Conservation (phyloP, 2,888 invertebrate species). For the Napeogenes inachia region DNA sequence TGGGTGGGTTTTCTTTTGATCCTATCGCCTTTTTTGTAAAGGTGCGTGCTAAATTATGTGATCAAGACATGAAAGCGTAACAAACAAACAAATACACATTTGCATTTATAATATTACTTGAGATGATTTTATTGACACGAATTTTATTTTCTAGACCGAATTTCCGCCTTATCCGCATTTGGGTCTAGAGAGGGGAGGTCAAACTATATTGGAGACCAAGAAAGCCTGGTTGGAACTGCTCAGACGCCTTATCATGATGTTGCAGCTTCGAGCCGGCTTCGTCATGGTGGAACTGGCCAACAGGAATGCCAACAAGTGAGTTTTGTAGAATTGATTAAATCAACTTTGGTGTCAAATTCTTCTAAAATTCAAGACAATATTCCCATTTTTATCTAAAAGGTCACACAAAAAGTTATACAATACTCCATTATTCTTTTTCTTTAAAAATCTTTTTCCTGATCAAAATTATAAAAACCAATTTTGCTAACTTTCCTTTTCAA, state of each 20-base stretch:
- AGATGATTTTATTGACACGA: neutral
- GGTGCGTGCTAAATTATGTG: no score
- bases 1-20: no score
- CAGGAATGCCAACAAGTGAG: slow-evolving; percentile 59
- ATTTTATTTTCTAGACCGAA: slow-evolving; percentile 26
- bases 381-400: no score
- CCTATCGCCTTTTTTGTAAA: no score
- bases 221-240: slow-evolving; percentile 47
- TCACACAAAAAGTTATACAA: neutral
- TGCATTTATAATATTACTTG: neutral
- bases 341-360: slow-evolving; percentile 4
- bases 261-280: slow-evolving; percentile 43
- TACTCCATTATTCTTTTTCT: no score
- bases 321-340: slow-evolving; percentile 15
- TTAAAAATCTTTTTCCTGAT: no score
- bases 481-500: no score
- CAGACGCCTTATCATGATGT: slow-evolving; percentile 41
- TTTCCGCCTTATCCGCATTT: slow-evolving; percentile 42
- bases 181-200: slow-evolving; percentile 55
- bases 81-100: neutral
- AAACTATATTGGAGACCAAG: slow-evolving; percentile 47
- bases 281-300: slow-evolving; percentile 41
- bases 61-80: no score
- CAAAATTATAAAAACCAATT: no score
- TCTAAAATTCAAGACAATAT: neutral